phyloP scores from a whole-genome alignment of 35 echinoderm and acorn worm species.

The Ophioderma brevispina region DNA sequence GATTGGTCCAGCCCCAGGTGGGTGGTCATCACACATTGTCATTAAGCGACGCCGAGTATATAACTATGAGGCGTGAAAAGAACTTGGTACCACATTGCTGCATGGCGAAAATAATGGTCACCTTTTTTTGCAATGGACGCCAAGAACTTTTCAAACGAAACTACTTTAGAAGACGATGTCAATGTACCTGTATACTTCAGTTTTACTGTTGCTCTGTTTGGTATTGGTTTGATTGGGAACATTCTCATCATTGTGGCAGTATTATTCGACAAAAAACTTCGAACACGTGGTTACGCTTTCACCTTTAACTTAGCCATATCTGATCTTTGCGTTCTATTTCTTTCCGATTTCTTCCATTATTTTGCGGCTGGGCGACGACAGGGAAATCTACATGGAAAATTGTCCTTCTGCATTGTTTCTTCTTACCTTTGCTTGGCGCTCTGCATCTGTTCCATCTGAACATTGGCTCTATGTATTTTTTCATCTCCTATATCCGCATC shows the following conservation, averaged over 20 bases:
- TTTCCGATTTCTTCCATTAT: slow-evolving; percentile 3
- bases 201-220: neutral
- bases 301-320: neutral
- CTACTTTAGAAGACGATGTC: neutral
- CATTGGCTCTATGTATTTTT: neutral
- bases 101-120: too few relatives aligned
- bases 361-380: neutral
- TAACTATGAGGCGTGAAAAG: too few relatives aligned
- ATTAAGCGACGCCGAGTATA: too few relatives aligned
- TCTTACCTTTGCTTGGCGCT: neutral
- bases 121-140: too few relatives aligned
- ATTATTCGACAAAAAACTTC: neutral
- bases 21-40: too few relatives aligned
- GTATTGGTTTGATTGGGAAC: neutral
- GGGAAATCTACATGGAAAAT: neutral
- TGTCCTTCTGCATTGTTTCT: neutral
- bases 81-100: too few relatives aligned
- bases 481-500: neutral
- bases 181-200: neutral
- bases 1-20: too few relatives aligned
- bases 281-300: neutral
- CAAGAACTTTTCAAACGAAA: too few relatives aligned
- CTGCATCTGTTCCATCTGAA: neutral
- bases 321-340: neutral
- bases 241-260: neutral